Percentiles rank a stretch among this genome's conserved stretches.
These are phyloP conservation scores for Andrena bucephala DNA, from an alignment of 2,888 invertebrate species.

Conservation along the genomic window DNA sequence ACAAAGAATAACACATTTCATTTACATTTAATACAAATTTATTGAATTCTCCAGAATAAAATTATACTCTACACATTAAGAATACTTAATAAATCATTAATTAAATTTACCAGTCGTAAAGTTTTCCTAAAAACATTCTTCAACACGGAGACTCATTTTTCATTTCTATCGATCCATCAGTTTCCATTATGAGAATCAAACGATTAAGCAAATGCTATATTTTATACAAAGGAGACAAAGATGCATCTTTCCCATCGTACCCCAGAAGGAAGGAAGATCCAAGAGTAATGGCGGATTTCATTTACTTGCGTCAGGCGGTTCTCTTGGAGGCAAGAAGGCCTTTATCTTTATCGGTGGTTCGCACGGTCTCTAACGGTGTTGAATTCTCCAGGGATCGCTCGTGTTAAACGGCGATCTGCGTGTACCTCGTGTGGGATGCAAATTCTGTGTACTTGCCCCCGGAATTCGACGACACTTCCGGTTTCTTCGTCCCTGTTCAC, in stretches of 20 bases:
- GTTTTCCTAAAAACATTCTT: no score
- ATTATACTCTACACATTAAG: no score
- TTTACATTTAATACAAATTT: no score
- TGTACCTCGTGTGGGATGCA: conserved; percentile 33
- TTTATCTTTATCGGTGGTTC: conserved; percentile 49
- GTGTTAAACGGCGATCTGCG: neutral
- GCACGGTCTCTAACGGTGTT: conserved; percentile 55
- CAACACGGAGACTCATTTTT: no score
- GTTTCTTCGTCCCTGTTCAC: conserved; percentile 5
- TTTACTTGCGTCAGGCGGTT: conserved; percentile 27
- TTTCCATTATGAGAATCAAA: no score
- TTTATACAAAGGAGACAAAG: neutral
- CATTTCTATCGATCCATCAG: no score
- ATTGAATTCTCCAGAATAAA: no score
- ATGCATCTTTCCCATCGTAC: neutral
- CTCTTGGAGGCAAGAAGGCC: neutral
- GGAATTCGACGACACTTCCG: conserved; percentile 44
- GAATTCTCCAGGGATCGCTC: conserved; percentile 45
- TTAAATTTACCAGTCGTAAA: no score
- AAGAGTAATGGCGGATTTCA: conserved; percentile 6
- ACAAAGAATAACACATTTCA: no score
- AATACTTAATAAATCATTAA: no score
- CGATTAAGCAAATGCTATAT: no score
- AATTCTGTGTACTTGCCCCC: conserved; percentile 42
- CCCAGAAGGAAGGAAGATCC: neutral